Conservation (phyloP, 2,113 vertebrate genomes). For the Nestor notabilis region DNA sequence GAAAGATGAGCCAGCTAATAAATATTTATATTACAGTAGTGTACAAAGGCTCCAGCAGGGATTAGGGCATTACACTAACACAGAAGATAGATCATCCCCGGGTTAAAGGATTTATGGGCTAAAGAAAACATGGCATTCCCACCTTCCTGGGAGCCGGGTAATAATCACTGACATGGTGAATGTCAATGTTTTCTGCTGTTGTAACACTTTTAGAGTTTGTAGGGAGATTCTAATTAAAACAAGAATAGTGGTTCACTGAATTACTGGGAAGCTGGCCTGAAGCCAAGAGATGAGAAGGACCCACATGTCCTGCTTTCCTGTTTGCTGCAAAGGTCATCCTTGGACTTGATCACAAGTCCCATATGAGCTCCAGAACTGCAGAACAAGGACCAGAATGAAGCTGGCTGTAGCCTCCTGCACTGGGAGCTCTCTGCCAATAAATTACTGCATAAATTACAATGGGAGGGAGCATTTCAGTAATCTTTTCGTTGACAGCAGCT, state of each 20-base stretch:
- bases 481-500: not conserved
- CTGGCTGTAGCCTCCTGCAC: not conserved
- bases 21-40: not conserved
- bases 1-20: not conserved
- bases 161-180: not conserved
- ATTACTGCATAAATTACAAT: not conserved
- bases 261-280: not conserved
- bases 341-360: not conserved
- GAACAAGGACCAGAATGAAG: accelerated
- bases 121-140: not conserved
- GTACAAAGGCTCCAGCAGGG: not conserved
- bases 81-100: not conserved
- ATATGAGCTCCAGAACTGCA: not conserved
- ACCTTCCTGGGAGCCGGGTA: not conserved
- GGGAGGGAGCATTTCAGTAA: not conserved
- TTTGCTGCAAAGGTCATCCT: not conserved
- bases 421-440: not conserved
- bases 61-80: not conserved
- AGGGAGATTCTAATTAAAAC: not conserved
- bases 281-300: not conserved
- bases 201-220: not conserved
- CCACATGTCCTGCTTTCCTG: accelerated
- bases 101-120: not conserved
- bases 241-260: not conserved
- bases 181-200: not conserved